Percentiles rank a stretch among this genome's conserved stretches.
Evolutionary conservation across 1,140 invertebrate species (phyloP).

Genomic region (Antheraea pernyi): DNA sequence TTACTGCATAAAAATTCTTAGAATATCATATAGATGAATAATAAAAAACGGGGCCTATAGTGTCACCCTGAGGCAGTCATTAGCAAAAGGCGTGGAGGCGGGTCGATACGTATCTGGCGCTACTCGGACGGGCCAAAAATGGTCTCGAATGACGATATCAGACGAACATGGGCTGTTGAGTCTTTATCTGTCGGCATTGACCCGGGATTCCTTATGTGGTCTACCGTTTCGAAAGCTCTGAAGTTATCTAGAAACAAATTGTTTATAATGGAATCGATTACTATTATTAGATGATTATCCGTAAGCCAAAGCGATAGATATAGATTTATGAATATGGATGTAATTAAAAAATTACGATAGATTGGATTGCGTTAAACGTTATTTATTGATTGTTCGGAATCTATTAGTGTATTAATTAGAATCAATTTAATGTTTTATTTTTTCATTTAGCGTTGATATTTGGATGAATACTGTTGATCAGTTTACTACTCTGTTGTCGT

Average conservation of each 20-base stretch:
- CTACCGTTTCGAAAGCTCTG: constrained; percentile 44
- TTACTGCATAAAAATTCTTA: not conserved
- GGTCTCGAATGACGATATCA: constrained; percentile 45
- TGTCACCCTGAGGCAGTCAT: constrained; percentile 51
- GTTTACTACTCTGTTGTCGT: too few species aligned
- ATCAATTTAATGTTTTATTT: not conserved
- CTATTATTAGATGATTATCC: not conserved
- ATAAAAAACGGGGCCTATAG: constrained; percentile 37
- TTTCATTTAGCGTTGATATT: too few species aligned
- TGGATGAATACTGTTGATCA: too few species aligned
- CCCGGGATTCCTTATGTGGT: constrained; percentile 47
- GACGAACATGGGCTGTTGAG: constrained; percentile 29
- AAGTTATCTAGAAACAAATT: not conserved
- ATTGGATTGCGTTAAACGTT: not conserved
- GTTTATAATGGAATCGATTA: constrained; percentile 1
- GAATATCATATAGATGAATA: constrained; percentile 24
- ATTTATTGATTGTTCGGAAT: not conserved
- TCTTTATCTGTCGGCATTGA: constrained; percentile 48
- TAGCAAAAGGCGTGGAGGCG: constrained; percentile 43
- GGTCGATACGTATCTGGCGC: constrained; percentile 38
- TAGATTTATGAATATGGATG: not conserved
- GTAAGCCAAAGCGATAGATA: not conserved
- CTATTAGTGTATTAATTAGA: not conserved
- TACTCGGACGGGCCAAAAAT: constrained; percentile 47
- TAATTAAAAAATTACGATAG: not conserved